Evolutionary conservation across 2,888 invertebrate species (phyloP).

Genomic region (Cecidostiba fungosa): DNA sequence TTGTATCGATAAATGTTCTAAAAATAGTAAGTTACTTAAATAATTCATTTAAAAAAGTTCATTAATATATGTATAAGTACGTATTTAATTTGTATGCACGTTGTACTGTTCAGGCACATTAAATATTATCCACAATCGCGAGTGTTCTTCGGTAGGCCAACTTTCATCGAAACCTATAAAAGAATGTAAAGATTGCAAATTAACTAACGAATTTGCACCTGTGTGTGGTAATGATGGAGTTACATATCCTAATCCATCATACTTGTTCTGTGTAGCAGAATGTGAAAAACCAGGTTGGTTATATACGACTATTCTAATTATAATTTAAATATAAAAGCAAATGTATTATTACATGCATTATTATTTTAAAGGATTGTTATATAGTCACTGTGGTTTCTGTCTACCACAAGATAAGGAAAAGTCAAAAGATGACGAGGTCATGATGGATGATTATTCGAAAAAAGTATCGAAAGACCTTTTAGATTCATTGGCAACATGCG

Average conservation of each 20-base stretch:
- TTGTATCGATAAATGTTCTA: conserved; percentile 27
- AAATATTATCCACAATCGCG: not conserved
- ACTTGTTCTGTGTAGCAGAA: not conserved
- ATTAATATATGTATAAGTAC: not conserved
- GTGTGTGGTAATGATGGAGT: conserved; percentile 29
- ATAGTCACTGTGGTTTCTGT: not conserved
- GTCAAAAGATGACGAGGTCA: not conserved
- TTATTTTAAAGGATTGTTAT: not conserved
- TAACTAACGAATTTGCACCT: conserved; percentile 1
- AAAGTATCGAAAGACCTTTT: not conserved
- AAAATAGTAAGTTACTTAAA: conserved; percentile 5
- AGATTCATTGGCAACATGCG: not conserved
- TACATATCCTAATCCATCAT: conserved; percentile 25
- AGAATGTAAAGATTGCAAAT: not conserved
- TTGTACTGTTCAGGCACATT: not conserved
- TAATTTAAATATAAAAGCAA: not conserved
- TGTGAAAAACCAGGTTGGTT: conserved; percentile 31
- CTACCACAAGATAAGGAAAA: not conserved
- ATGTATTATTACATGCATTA: not conserved
- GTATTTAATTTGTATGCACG: not conserved
- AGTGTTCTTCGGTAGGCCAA: not conserved
- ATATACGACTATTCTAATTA: not conserved
- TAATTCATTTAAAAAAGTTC: not conserved
- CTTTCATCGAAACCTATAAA: not conserved
- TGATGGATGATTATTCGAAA: not conserved